These are phyloP conservation scores for Drosophila sturtevanti DNA, from an alignment of 1,140 invertebrate species.

Conservation along the genomic window DNA sequence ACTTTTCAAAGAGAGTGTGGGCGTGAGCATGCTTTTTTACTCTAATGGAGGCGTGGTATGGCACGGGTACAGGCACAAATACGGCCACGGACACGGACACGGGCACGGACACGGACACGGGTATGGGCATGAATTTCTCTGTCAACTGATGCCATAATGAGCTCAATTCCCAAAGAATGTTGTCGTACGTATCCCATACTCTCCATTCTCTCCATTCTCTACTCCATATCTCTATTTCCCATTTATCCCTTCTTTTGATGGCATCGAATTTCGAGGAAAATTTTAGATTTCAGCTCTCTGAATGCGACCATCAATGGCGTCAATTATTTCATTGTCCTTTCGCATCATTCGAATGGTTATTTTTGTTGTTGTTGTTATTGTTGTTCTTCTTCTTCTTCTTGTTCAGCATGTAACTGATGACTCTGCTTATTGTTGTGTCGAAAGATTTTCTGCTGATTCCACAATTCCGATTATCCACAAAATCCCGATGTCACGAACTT, in stretches of 20 bases:
- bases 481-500: conserved; percentile 47
- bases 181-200: conserved; percentile 33
- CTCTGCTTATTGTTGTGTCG: conserved; percentile 68
- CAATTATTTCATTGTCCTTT: conserved; percentile 76
- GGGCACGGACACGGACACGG: conserved; percentile 10
- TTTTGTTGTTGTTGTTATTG: conserved; percentile 23
- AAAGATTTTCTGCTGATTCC: conserved; percentile 74
- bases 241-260: neutral
- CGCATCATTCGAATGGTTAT: conserved; percentile 1
- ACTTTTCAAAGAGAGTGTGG: conserved; percentile 14
- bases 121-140: conserved; percentile 22
- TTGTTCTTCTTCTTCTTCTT: neutral
- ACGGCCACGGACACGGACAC: conserved; percentile 2
- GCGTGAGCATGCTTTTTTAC: conserved; percentile 71
- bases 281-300: conserved; percentile 41
- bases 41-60: conserved; percentile 73
- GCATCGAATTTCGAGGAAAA: neutral
- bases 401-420: conserved; percentile 66
- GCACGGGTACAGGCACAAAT: neutral
- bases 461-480: conserved; percentile 45
- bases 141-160: conserved; percentile 71
- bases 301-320: conserved; percentile 66
- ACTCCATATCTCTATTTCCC: neutral
- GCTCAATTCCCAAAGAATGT: conserved; percentile 78
- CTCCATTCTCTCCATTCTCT: too few relatives aligned